phyloP scores from a whole-genome alignment of 2,797 vertebrate species.

The Dipus sagitta region DNA sequence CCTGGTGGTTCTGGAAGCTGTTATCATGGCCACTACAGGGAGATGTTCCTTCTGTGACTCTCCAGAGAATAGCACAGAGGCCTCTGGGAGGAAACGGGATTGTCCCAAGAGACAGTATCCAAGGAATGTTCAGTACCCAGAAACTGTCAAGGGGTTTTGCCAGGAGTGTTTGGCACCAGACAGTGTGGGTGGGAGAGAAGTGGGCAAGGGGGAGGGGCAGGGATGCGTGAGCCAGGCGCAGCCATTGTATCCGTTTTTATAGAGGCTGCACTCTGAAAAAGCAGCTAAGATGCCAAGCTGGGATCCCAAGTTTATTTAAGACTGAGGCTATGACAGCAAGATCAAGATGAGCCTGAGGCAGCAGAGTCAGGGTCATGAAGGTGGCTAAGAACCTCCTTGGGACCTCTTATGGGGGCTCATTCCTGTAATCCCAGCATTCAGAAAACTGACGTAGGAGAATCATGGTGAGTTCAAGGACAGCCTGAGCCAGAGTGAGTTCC shows the following conservation, averaged over 20 bases:
- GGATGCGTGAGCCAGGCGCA: constrained; percentile 20
- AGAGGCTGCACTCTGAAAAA: constrained; percentile 23
- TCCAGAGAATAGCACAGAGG: constrained; percentile 50
- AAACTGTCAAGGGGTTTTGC: constrained; percentile 55
- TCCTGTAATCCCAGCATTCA: too few relatives aligned
- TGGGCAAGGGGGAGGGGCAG: not conserved
- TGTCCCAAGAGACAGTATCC: constrained; percentile 57
- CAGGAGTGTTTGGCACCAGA: constrained; percentile 48
- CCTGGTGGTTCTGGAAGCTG: constrained; percentile 25
- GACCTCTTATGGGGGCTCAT: too few relatives aligned
- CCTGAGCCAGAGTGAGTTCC: too few relatives aligned
- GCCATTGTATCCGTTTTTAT: not conserved
- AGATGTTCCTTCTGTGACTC: constrained; percentile 33
- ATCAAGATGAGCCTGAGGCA: too few relatives aligned
- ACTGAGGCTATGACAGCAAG: not conserved
- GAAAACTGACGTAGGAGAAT: too few relatives aligned
- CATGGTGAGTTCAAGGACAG: too few relatives aligned
- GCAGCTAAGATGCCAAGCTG: not conserved
- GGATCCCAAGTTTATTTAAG: not conserved
- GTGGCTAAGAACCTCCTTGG: not conserved
- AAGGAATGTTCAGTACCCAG: constrained; percentile 56
- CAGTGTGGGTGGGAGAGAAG: not conserved
- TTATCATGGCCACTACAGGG: constrained; percentile 37
- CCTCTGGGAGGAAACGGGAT: constrained; percentile 65
- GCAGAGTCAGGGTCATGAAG: not conserved